Evolutionary conservation across 2,888 invertebrate genomes (phyloP).

Genomic region (Sminthurides aquaticus): DNA sequence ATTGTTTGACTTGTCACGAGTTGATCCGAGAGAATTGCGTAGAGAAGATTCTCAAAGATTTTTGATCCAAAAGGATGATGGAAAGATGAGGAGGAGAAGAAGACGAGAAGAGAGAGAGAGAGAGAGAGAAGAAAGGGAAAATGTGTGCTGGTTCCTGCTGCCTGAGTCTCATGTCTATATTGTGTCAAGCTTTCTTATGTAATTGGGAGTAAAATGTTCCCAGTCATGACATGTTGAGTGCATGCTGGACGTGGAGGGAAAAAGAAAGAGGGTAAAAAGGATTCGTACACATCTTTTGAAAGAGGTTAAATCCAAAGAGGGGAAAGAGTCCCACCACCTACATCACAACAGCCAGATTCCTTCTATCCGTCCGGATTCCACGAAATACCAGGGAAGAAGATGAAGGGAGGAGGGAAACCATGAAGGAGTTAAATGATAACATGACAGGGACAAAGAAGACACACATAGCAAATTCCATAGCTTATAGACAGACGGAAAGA

Average conservation of each 20-base stretch:
- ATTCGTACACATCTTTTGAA: neutral
- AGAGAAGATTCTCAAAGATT: neutral
- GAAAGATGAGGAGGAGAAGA: neutral
- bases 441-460: neutral
- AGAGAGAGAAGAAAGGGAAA: conserved; percentile 3
- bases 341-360: no score
- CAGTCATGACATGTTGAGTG: conserved; percentile 26
- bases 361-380: neutral
- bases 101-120: neutral
- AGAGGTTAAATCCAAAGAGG: neutral
- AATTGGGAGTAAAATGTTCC: conserved; percentile 24
- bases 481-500: neutral
- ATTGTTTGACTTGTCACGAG: conserved; percentile 26
- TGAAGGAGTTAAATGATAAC: neutral
- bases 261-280: conserved; percentile 5
- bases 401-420: no score
- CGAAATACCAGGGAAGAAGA: neutral
- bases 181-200: conserved; percentile 22
- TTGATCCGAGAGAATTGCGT: neutral
- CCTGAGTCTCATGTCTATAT: conserved; percentile 22
- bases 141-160: conserved; percentile 11
- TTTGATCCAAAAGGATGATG: neutral
- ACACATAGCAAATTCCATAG: neutral
- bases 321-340: no score
- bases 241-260: conserved; percentile 9